Conservation (phyloP, 2,888 invertebrate genomes). For the Bruchidius siliquastri region DNA sequence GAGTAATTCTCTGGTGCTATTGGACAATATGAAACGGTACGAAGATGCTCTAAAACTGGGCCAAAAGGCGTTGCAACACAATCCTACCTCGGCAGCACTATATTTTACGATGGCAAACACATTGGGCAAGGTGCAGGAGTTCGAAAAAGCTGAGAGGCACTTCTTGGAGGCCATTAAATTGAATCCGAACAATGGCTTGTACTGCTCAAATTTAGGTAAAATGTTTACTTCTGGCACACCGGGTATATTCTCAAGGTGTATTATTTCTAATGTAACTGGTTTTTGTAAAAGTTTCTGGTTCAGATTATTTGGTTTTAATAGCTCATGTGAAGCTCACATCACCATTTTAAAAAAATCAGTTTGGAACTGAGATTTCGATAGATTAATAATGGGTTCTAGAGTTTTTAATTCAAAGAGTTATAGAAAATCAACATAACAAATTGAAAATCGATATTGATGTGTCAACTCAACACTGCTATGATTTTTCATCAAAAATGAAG, state of each 20-base stretch:
- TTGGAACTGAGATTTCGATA: too few species aligned
- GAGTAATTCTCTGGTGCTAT: conserved; percentile 84
- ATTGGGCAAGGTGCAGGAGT: conserved; percentile 68
- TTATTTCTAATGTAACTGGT: too few species aligned
- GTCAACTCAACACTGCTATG: too few species aligned
- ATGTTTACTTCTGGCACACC: neutral
- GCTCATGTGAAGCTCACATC: too few species aligned
- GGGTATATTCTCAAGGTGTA: neutral
- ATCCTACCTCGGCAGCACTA: conserved; percentile 72
- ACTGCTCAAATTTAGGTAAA: conserved; percentile 83
- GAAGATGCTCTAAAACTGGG: conserved; percentile 69
- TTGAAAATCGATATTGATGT: too few species aligned
- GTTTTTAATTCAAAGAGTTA: too few species aligned
- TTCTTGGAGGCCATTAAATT: conserved; percentile 72
- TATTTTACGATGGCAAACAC: conserved; percentile 87
- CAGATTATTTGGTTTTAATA: too few species aligned
- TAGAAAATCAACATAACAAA: too few species aligned
- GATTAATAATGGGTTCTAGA: too few species aligned
- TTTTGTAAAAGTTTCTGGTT: too few species aligned
- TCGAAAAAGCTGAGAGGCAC: conserved; percentile 73
- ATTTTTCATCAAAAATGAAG: too few species aligned
- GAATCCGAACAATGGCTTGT: conserved; percentile 66
- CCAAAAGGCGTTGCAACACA: conserved; percentile 60
- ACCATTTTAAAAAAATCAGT: too few species aligned
- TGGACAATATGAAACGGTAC: conserved; percentile 59